A percentile compares a stretch with the other conserved stretches of the same genome.
Conservation (phyloP, 2,113 vertebrate species). For the Pelobates fuscus region DNA sequence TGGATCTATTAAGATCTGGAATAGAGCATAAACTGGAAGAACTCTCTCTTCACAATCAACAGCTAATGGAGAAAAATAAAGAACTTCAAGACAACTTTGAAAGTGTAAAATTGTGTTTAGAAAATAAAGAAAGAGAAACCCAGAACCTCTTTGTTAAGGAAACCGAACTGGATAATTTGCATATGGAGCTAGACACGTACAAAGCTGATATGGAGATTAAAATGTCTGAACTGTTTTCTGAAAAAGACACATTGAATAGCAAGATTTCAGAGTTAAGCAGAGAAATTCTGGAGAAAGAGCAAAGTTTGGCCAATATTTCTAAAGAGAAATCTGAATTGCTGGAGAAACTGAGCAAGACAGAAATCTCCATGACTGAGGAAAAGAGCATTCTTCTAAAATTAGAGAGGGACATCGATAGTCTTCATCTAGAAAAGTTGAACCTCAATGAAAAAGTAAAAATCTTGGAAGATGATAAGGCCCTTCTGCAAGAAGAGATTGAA, state of each 20-base stretch:
- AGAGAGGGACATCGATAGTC: constrained; percentile 57
- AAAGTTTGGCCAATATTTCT: constrained; percentile 60
- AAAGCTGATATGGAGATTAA: constrained; percentile 67
- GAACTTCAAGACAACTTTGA: constrained; percentile 64
- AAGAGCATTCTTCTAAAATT: constrained; percentile 62
- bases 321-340: constrained; percentile 64
- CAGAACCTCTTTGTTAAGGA: constrained; percentile 58
- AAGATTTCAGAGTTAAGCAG: constrained; percentile 67
- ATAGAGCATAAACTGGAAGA: constrained; percentile 55
- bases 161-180: constrained; percentile 64
- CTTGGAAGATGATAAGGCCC: constrained; percentile 81
- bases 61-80: constrained; percentile 65
- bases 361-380: constrained; percentile 62
- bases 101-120: constrained; percentile 60
- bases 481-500: constrained; percentile 84
- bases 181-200: constrained; percentile 63
- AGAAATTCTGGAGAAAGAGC: constrained; percentile 66
- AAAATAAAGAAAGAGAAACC: constrained; percentile 69
- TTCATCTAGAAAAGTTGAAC: constrained; percentile 67
- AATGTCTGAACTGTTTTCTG: constrained; percentile 62
- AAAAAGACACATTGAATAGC: constrained; percentile 68
- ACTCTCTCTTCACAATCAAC: constrained; percentile 63
- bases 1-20: constrained; percentile 54
- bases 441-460: constrained; percentile 80
- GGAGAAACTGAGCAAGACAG: constrained; percentile 58